Conservation (phyloP, 2,888 invertebrate species). For the Pristionchus fissidentatus region DNA sequence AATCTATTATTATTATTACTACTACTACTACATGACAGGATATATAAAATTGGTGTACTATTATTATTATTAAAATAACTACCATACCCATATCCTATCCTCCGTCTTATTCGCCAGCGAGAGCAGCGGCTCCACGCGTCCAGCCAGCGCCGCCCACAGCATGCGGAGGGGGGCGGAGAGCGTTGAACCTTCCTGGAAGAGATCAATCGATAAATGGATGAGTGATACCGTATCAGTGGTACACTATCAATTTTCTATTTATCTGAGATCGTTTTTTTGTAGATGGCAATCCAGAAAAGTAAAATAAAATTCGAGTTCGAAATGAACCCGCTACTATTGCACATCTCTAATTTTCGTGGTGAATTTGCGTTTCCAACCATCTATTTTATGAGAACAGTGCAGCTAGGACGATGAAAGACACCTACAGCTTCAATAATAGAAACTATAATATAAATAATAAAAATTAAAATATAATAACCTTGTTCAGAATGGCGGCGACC, state of each 20-base stretch:
- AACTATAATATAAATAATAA: background rate
- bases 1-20: no score
- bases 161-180: slow-evolving; percentile 32
- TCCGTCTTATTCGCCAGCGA: slow-evolving; percentile 45
- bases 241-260: no score
- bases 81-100: slow-evolving; percentile 44
- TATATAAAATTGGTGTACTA: no score
- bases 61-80: no score
- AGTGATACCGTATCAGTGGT: no score
- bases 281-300: no score
- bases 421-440: background rate
- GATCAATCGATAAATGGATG: background rate
- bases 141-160: slow-evolving; percentile 39
- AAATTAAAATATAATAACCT: slow-evolving; percentile 15
- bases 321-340: background rate
- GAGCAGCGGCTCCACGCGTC: slow-evolving; percentile 44
- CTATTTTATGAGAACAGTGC: no score
- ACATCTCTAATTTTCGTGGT: background rate
- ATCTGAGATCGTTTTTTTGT: no score
- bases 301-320: background rate
- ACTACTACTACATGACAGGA: no score
- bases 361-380: no score
- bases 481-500: slow-evolving; percentile 23
- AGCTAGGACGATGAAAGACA: no score
- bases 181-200: slow-evolving; percentile 26